Percentiles rank a stretch among this genome's conserved stretches.
Conservation (phyloP, 2,113 vertebrate genomes). For the Phrynocephalus versicolor region DNA sequence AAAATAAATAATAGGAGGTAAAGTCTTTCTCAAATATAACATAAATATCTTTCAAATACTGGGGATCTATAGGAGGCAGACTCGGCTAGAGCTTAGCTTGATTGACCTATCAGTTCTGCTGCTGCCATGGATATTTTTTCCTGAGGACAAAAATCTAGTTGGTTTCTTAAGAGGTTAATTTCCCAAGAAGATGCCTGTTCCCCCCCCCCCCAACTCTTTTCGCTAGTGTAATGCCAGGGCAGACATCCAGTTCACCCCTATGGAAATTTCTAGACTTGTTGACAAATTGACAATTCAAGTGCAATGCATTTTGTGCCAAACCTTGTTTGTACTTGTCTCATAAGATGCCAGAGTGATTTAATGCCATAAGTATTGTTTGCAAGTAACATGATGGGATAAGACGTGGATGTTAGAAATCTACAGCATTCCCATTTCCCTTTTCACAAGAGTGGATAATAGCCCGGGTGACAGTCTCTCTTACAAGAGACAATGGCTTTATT, state of each 20-base stretch:
- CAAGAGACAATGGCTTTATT: conserved; percentile 11
- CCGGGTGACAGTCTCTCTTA: background rate
- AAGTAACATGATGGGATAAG: conserved; percentile 9
- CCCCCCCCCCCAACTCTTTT: background rate
- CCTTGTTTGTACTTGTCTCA: conserved; percentile 22
- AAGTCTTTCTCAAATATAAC: background rate
- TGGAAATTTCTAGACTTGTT: conserved; percentile 40
- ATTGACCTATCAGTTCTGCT: background rate
- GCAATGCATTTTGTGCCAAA: conserved; percentile 35
- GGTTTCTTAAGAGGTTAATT: background rate
- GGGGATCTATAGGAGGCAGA: background rate
- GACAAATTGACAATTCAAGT: conserved; percentile 27
- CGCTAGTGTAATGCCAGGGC: conserved; percentile 31
- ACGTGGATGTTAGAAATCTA: conserved; percentile 16
- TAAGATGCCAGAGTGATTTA: conserved; percentile 40
- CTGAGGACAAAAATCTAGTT: background rate
- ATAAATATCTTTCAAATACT: background rate
- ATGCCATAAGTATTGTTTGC: background rate
- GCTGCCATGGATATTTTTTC: background rate
- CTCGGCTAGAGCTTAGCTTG: background rate
- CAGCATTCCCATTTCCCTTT: background rate
- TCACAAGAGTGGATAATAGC: conserved; percentile 17
- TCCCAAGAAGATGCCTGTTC: background rate
- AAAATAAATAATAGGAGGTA: too few species aligned
- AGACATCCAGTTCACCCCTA: conserved; percentile 31